Evolutionary conservation across 2,113 vertebrate species (phyloP), one percentile per base, ranked within the genome.

Genomic region (Eulemur macaco): DNA sequence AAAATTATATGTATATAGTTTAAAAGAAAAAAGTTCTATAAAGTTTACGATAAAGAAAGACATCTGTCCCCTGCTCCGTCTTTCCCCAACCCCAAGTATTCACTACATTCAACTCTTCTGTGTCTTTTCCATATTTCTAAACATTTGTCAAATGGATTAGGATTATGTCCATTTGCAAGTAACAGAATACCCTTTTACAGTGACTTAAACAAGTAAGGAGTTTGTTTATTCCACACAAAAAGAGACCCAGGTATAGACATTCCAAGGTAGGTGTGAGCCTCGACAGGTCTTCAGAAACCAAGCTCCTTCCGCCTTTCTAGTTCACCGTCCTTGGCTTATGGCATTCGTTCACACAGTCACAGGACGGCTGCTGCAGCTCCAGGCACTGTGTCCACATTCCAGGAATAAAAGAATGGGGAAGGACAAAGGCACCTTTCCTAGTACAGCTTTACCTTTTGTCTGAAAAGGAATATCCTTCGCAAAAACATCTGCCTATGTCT

Each of bases 121-220:
- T 86, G 45, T 80, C 80, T 86, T 94, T 45, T 86, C 37, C 34
- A 47, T 80, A 73, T 73, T 78, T 86, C 34, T 94, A 86, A 73
- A 74, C 3, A 39, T 73, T 31, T 23, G 31, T 68, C 58, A 74
- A 82, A 58, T 86, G 37, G 10, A 64, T 84, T 93, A 68, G 12
- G 31, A 89, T 86, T 47, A 20, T 39, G 8, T 66, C 29, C 29
- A 66, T 25, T 78, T 69, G 80, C 60, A 77, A 58, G 52, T 69
- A 89, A 84, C 17, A 45, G 42, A 89, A 74, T 78, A 54, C 9
- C 12, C 73, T 88, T 83, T 58, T 76, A 60, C 25, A 60, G 45
- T n/a, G 21, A 52, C 5, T 58, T 60, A 84, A 60, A 54, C 47
- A 83, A 89, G 29, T 60, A 63, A 63, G 39, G 34, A 39, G 47